A percentile compares a stretch with the other conserved stretches of the same genome.
Evolutionary conservation across 2,797 vertebrate genomes (phyloP).

Genomic region (Pseudomugil tenellus): DNA sequence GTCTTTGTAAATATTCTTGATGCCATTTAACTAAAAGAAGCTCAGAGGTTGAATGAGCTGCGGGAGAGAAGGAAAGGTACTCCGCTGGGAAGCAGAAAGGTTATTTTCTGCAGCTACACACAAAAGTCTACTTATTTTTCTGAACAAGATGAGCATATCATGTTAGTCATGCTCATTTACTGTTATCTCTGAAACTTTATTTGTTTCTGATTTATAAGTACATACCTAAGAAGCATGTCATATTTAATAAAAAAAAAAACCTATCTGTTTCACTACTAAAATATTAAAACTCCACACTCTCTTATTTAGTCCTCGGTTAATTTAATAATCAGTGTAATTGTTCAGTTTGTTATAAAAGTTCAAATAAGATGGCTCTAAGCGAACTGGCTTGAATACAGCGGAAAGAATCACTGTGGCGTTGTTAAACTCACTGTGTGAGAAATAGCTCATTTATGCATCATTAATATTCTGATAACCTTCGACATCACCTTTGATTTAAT

Average conservation of each 20-base stretch:
- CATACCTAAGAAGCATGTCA: too few relatives aligned
- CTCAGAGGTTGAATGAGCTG: neutral
- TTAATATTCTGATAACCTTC: conserved; percentile 46
- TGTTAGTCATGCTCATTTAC: too few relatives aligned
- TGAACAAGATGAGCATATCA: too few relatives aligned
- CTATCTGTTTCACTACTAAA: too few relatives aligned
- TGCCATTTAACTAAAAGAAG: neutral
- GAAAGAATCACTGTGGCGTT: conserved; percentile 9
- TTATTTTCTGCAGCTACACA: neutral
- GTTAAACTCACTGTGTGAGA: conserved; percentile 31
- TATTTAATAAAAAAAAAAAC: too few relatives aligned
- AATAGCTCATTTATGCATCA: conserved; percentile 37
- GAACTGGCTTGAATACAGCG: neutral
- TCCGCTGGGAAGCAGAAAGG: neutral
- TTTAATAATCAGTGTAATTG: neutral
- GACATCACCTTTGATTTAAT: conserved; percentile 44
- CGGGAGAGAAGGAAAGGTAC: neutral
- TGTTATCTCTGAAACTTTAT: too few relatives aligned
- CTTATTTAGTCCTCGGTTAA: neutral
- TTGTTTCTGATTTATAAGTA: too few relatives aligned
- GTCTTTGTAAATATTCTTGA: neutral
- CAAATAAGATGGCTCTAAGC: conserved; percentile 13
- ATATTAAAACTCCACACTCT: too few relatives aligned
- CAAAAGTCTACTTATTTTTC: too few relatives aligned
- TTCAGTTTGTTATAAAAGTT: neutral